Percentiles rank a stretch among this genome's conserved stretches.
These are phyloP conservation scores for Lingula anatina DNA, from an alignment of 2,888 invertebrate genomes.

Conservation along the genomic window DNA sequence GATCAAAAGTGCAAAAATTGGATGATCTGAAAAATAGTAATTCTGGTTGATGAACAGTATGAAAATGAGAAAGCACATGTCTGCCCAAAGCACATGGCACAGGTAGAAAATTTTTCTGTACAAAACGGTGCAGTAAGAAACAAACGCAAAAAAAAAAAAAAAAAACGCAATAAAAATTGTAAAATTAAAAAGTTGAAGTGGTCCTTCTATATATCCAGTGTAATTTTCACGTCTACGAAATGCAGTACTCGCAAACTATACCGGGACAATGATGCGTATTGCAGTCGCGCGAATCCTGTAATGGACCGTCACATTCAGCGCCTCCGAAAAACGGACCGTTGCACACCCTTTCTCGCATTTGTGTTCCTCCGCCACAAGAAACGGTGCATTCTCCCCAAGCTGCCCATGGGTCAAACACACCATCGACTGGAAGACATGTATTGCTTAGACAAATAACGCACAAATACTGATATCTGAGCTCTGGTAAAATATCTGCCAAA, in stretches of 20 bases:
- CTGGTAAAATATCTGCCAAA: background rate
- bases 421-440: conserved; percentile 16
- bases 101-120: too few relatives aligned
- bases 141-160: too few relatives aligned
- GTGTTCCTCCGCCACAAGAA: conserved; percentile 32
- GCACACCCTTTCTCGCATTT: conserved; percentile 26
- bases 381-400: conserved; percentile 30
- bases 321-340: conserved; percentile 25
- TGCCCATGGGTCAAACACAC: conserved; percentile 27
- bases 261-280: conserved; percentile 33
- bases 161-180: too few relatives aligned
- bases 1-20: too few relatives aligned
- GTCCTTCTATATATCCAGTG: too few relatives aligned
- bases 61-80: too few relatives aligned
- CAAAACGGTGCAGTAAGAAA: too few relatives aligned
- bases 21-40: too few relatives aligned
- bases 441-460: background rate
- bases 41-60: too few relatives aligned
- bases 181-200: too few relatives aligned
- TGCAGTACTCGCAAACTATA: too few relatives aligned
- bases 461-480: background rate
- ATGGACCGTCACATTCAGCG: conserved; percentile 20
- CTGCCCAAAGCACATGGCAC: too few relatives aligned
- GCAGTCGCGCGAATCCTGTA: conserved; percentile 21
- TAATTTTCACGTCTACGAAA: background rate